Conservation (phyloP, 2,113 vertebrate genomes). For the Brachyhypopomus occidentalis region DNA sequence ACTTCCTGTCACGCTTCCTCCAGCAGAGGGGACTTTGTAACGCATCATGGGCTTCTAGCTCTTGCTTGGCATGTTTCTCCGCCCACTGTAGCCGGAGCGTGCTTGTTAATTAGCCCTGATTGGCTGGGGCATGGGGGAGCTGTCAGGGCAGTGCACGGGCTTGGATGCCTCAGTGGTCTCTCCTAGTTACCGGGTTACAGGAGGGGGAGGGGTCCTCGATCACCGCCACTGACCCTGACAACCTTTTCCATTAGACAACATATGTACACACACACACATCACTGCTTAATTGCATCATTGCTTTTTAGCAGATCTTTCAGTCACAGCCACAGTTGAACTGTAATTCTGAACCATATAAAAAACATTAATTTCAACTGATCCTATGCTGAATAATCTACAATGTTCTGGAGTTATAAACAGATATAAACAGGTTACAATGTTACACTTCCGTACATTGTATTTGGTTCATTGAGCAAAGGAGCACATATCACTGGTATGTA, state of each 20-base stretch:
- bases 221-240: conserved; percentile 40
- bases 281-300: neutral
- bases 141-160: conserved; percentile 45
- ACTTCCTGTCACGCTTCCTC: conserved; percentile 13
- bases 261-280: conserved; percentile 4
- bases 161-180: conserved; percentile 52
- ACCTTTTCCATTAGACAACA: conserved; percentile 53
- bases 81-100: conserved; percentile 40
- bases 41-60: neutral
- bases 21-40: neutral
- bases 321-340: neutral
- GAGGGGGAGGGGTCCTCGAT: conserved; percentile 28
- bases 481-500: neutral
- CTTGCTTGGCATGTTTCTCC: conserved; percentile 26
- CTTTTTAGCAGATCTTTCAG: conserved; percentile 7
- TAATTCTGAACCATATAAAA: neutral
- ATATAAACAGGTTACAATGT: neutral
- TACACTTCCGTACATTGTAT: neutral
- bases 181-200: conserved; percentile 37
- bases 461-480: neutral
- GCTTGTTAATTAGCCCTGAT: conserved; percentile 49
- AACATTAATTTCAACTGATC: neutral
- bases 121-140: conserved; percentile 44
- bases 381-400: neutral
- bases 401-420: conserved; percentile 4